Conservation (phyloP, 2,797 vertebrate genomes). For the Lacerta bilineata region DNA sequence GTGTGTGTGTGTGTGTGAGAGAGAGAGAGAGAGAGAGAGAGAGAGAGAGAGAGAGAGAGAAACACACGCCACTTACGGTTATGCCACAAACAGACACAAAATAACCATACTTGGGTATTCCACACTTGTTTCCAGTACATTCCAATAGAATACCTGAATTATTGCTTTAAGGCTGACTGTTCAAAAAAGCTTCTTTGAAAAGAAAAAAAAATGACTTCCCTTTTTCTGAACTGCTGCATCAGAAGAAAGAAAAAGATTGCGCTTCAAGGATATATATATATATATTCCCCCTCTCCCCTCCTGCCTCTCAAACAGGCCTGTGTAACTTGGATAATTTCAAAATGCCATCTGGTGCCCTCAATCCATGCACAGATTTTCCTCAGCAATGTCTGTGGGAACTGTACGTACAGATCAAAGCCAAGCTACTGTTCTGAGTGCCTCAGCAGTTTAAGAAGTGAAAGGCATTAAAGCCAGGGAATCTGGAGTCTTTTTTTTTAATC, state of each 20-base stretch:
- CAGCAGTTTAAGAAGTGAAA: not conserved
- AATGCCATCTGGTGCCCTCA: slow-evolving; percentile 28
- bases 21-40: too few relatives aligned
- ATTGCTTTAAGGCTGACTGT: not conserved
- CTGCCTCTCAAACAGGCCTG: not conserved
- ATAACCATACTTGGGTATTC: slow-evolving; percentile 9
- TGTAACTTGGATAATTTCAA: slow-evolving; percentile 35
- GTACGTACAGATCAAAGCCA: not conserved
- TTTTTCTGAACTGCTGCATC: slow-evolving; percentile 19
- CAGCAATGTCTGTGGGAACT: slow-evolving; percentile 2
- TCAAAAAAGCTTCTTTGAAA: slow-evolving; percentile 17
- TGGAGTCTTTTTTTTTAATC: not conserved
- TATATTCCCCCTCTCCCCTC: not conserved
- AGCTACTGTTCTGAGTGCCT: accelerated
- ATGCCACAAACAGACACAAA: not conserved
- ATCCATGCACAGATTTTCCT: slow-evolving; percentile 7
- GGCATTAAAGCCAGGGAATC: not conserved
- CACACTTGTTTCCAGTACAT: slow-evolving; percentile 15
- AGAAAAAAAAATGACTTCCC: not conserved
- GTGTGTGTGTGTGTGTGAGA: too few relatives aligned
- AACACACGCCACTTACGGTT: too few relatives aligned
- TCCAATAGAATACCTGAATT: slow-evolving; percentile 16
- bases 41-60: too few relatives aligned
- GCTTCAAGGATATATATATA: not conserved
- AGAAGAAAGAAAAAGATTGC: not conserved